phyloP scores from a whole-genome alignment of 2,797 vertebrate genomes.

The Bradypodion ventrale region DNA sequence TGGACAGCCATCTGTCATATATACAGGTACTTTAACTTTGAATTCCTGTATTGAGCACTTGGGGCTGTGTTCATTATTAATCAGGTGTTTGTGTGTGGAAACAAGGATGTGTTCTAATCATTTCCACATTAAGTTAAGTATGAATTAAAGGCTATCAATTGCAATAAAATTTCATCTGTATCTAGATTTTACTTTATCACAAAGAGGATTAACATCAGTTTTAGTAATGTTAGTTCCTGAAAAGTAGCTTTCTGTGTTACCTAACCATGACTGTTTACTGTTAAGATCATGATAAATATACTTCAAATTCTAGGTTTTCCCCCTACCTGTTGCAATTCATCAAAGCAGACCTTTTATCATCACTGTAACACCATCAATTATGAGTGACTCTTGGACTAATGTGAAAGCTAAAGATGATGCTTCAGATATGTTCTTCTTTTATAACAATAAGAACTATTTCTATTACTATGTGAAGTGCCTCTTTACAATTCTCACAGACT shows the following conservation, averaged over 20 bases:
- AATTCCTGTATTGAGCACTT: too few relatives aligned
- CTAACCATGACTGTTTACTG: constrained; percentile 31
- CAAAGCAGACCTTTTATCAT: constrained; percentile 48
- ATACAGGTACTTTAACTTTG: too few relatives aligned
- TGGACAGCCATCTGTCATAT: too few relatives aligned
- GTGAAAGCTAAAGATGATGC: constrained; percentile 42
- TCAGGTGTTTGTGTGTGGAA: neutral
- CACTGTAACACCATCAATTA: constrained; percentile 39
- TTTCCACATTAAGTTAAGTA: constrained; percentile 40
- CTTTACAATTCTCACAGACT: too few relatives aligned
- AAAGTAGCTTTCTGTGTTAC: constrained; percentile 38
- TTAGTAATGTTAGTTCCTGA: neutral
- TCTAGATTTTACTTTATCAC: constrained; percentile 25
- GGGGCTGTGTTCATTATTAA: neutral
- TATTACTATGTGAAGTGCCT: too few relatives aligned
- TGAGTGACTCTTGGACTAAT: constrained; percentile 43
- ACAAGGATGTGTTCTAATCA: neutral
- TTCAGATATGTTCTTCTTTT: constrained; percentile 38
- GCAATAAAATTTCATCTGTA: constrained; percentile 30
- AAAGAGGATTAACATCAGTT: neutral
- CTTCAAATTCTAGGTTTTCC: constrained; percentile 40
- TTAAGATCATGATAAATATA: constrained; percentile 45
- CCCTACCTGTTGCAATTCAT: constrained; percentile 51
- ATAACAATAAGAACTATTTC: constrained; percentile 41
- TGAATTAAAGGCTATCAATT: constrained; percentile 24